Evolutionary conservation across 2,113 vertebrate genomes (phyloP).

Genomic region (Tor tambroides): DNA sequence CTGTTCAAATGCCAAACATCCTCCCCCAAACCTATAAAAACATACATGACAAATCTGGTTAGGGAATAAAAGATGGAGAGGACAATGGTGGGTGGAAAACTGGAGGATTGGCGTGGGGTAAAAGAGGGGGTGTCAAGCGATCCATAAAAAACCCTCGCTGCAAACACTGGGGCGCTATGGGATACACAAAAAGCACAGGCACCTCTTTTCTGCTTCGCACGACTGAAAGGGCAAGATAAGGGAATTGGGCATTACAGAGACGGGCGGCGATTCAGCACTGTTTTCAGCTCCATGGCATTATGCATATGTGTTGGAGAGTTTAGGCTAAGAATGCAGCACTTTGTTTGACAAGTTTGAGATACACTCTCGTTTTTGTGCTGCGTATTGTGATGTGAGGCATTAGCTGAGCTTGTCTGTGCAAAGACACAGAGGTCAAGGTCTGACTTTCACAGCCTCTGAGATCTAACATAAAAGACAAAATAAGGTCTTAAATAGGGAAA

Average conservation of each 20-base stretch:
- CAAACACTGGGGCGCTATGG: slow-evolving; percentile 75
- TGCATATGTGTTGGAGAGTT: slow-evolving; percentile 77
- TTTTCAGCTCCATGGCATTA: slow-evolving; percentile 54
- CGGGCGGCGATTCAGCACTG: slow-evolving; percentile 63
- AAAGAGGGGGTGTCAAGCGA: slow-evolving; percentile 75
- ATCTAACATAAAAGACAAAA: slow-evolving; percentile 44
- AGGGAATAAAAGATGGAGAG: slow-evolving; percentile 75
- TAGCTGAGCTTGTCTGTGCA: slow-evolving; percentile 70
- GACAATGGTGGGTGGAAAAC: slow-evolving; percentile 67
- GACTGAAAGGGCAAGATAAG: slow-evolving; percentile 81
- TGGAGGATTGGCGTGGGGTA: slow-evolving; percentile 41
- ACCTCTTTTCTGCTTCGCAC: slow-evolving; percentile 75
- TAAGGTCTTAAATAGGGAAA: slow-evolving; percentile 62
- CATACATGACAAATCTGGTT: slow-evolving; percentile 78
- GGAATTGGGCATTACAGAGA: slow-evolving; percentile 77
- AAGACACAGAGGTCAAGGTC: slow-evolving; percentile 66
- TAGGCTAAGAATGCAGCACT: slow-evolving; percentile 76
- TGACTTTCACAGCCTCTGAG: not conserved
- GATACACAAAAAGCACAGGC: slow-evolving; percentile 73
- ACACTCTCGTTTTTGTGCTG: slow-evolving; percentile 60
- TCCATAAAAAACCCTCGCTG: slow-evolving; percentile 75
- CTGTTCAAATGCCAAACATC: slow-evolving; percentile 68
- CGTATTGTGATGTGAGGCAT: slow-evolving; percentile 70
- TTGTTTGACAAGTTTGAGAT: slow-evolving; percentile 79
- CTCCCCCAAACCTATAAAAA: slow-evolving; percentile 60